These are phyloP conservation scores for Machimus atricapillus DNA, from an alignment of 2,888 invertebrate genomes.

Conservation along the genomic window DNA sequence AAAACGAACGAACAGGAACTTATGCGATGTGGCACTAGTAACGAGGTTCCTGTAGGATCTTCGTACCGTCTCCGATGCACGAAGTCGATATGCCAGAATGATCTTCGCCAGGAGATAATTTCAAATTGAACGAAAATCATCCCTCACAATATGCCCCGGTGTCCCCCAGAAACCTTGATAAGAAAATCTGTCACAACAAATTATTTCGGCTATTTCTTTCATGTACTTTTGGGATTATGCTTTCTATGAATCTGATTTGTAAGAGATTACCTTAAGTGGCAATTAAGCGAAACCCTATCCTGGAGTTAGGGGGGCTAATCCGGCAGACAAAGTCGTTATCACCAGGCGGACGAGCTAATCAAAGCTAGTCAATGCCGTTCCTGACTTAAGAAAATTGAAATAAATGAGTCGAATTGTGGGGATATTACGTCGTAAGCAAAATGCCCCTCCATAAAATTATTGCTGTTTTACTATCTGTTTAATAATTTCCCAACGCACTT, in stretches of 20 bases:
- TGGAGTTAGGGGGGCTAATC: background rate
- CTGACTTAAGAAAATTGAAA: background rate
- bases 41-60: background rate
- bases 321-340: background rate
- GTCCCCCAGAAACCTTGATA: background rate
- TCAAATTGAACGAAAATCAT: background rate
- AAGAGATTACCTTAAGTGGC: slow-evolving; percentile 33
- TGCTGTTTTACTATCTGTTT: background rate
- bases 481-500: background rate
- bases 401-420: background rate
- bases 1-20: background rate
- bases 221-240: background rate
- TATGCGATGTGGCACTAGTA: slow-evolving; percentile 13
- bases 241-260: slow-evolving; percentile 23
- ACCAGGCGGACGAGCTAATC: background rate
- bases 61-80: background rate
- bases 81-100: slow-evolving; percentile 2
- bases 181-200: slow-evolving; percentile 31
- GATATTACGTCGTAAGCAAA: background rate
- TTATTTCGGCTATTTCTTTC: slow-evolving; percentile 14
- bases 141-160: background rate
- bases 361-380: background rate
- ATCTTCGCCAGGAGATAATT: slow-evolving; percentile 8
- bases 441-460: background rate
- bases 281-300: slow-evolving; percentile 15